phyloP scores from a whole-genome alignment of 2,797 vertebrate genomes.

The Erethizon dorsatum region DNA sequence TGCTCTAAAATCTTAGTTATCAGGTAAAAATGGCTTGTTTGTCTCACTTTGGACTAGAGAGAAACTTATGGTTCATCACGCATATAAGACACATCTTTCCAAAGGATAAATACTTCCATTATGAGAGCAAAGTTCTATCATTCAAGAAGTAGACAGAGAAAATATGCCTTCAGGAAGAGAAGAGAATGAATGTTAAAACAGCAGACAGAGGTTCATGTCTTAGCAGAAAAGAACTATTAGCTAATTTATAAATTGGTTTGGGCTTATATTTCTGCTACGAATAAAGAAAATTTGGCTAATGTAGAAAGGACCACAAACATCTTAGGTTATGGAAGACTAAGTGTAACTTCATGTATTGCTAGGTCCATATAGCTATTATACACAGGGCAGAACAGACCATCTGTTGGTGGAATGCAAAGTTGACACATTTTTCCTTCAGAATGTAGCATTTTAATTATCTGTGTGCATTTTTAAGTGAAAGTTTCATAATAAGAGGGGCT shows the following conservation, averaged over 20 bases:
- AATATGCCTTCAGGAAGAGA: conserved; percentile 6
- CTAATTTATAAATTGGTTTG: conserved; percentile 54
- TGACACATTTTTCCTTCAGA: conserved; percentile 33
- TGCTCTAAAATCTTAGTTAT: background rate
- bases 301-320: background rate
- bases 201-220: background rate
- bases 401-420: conserved; percentile 57
- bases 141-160: conserved; percentile 15
- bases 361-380: conserved; percentile 14
- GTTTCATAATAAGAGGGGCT: conserved; percentile 54
- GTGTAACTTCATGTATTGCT: conserved; percentile 36
- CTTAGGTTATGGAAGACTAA: background rate
- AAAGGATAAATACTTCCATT: conserved; percentile 5
- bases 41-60: background rate
- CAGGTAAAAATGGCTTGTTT: background rate
- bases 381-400: background rate
- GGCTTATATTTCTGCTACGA: background rate
- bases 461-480: conserved; percentile 69
- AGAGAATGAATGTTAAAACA: background rate
- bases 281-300: background rate
- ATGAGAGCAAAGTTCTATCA: conserved; percentile 28
- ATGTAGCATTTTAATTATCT: conserved; percentile 68
- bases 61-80: background rate
- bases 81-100: background rate
- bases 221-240: background rate